Conservation (phyloP, 2,888 invertebrate species). For the Leptopilina syphax region DNA sequence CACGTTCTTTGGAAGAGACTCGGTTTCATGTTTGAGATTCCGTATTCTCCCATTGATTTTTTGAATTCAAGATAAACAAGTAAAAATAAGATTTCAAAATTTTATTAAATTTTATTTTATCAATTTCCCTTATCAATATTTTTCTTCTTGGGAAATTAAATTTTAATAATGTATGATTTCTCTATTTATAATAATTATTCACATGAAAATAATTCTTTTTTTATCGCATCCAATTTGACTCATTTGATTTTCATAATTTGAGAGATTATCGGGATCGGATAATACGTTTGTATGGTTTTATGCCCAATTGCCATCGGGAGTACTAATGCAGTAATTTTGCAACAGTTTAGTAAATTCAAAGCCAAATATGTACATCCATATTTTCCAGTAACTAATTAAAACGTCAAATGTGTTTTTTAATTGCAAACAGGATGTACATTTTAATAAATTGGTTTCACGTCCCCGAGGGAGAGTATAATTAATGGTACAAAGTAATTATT, state of each 20-base stretch:
- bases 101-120: slow-evolving; percentile 13
- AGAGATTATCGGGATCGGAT: slow-evolving; percentile 9
- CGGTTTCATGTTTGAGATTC: slow-evolving; percentile 33
- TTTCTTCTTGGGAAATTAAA: background rate
- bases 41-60: slow-evolving; percentile 46
- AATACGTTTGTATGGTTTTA: slow-evolving; percentile 2
- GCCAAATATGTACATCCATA: background rate
- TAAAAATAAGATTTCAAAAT: slow-evolving; percentile 18
- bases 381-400: background rate
- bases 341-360: slow-evolving; percentile 3
- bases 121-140: background rate
- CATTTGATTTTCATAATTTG: slow-evolving; percentile 16
- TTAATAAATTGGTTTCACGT: too few species aligned
- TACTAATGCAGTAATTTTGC: slow-evolving; percentile 19
- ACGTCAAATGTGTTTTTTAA: background rate
- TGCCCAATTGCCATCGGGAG: slow-evolving; percentile 6
- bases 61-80: slow-evolving; percentile 57
- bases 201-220: background rate
- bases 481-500: too few species aligned
- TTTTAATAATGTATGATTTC: too few species aligned
- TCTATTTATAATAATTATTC: background rate
- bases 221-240: background rate
- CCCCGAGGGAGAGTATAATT: too few species aligned
- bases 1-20: slow-evolving; percentile 41
- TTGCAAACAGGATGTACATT: background rate